Conservation (phyloP, 2,888 invertebrate genomes). For the Calameuta idolon region DNA sequence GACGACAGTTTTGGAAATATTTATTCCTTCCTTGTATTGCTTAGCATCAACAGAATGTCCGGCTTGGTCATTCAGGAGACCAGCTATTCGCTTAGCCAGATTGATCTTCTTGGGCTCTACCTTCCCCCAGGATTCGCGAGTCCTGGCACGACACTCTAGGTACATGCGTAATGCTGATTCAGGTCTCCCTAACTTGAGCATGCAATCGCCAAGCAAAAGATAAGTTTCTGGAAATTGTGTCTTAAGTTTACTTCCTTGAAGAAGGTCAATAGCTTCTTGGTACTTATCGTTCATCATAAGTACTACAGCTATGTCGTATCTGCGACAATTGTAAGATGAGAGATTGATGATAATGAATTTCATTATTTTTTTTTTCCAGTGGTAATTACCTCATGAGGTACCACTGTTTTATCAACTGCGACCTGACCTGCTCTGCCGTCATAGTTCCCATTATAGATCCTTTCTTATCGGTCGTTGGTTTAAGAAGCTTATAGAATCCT, state of each 20-base stretch:
- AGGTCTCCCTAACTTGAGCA: constrained; percentile 21
- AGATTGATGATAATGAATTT: not conserved
- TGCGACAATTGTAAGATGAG: constrained; percentile 6
- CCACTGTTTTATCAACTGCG: constrained; percentile 41
- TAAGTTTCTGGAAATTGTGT: constrained; percentile 23
- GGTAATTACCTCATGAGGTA: constrained; percentile 27
- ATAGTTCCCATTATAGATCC: constrained; percentile 37
- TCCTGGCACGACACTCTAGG: constrained; percentile 16
- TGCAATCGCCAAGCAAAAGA: constrained; percentile 31
- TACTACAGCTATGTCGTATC: constrained; percentile 34
- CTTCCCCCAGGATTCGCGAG: constrained; percentile 12
- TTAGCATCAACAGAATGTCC: constrained; percentile 16
- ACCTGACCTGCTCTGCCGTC: constrained; percentile 31
- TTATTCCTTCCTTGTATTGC: constrained; percentile 20
- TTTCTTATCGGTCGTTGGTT: constrained; percentile 31
- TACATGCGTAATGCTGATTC: constrained; percentile 27
- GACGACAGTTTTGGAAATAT: constrained; percentile 19
- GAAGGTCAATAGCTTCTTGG: constrained; percentile 22
- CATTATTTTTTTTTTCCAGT: not conserved
- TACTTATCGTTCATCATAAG: constrained; percentile 30
- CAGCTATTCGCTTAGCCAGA: constrained; percentile 32
- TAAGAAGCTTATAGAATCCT: constrained; percentile 36
- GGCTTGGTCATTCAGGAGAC: constrained; percentile 34
- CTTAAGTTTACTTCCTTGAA: constrained; percentile 22
- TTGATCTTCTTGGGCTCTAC: constrained; percentile 16